phyloP scores from a whole-genome alignment of 64 coral and sea anemone genomes.

The Astreopora myriophthalma region DNA sequence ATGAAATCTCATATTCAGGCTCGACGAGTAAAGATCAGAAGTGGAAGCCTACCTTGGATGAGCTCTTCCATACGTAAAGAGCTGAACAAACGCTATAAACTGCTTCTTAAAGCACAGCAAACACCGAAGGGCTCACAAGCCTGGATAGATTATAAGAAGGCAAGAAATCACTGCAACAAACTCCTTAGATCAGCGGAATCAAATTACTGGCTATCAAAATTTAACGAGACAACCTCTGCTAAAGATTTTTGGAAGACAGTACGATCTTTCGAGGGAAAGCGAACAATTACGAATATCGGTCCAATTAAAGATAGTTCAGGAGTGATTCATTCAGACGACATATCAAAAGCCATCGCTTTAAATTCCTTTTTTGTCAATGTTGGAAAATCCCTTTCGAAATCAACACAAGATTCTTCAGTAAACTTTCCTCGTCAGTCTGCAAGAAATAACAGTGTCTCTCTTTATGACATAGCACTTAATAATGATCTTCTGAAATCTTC shows the following conservation, averaged over 20 bases:
- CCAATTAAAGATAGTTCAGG: neutral
- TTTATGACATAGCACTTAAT: neutral
- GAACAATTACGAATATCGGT: neutral
- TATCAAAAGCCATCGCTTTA: neutral
- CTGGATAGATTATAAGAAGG: constrained; percentile 10
- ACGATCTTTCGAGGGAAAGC: neutral
- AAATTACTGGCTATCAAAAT: neutral
- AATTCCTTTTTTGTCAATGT: neutral
- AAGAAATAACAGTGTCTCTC: neutral
- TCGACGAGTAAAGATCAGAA: constrained; percentile 8
- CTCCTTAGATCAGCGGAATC: constrained; percentile 35
- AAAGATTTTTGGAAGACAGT: neutral
- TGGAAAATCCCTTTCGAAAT: neutral
- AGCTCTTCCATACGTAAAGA: constrained; percentile 19
- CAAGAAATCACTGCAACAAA: constrained; percentile 4
- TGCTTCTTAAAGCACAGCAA: neutral
- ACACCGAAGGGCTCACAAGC: constrained; percentile 6
- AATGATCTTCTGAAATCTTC: constrained; percentile 10
- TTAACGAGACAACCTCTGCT: neutral
- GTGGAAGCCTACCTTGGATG: neutral
- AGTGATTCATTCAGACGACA: neutral
- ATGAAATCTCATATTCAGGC: neutral
- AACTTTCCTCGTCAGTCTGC: neutral
- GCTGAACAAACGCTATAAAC: constrained; percentile 29
- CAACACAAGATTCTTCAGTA: neutral